Conservation (phyloP, 2,113 vertebrate species). For the Upupa epops region DNA sequence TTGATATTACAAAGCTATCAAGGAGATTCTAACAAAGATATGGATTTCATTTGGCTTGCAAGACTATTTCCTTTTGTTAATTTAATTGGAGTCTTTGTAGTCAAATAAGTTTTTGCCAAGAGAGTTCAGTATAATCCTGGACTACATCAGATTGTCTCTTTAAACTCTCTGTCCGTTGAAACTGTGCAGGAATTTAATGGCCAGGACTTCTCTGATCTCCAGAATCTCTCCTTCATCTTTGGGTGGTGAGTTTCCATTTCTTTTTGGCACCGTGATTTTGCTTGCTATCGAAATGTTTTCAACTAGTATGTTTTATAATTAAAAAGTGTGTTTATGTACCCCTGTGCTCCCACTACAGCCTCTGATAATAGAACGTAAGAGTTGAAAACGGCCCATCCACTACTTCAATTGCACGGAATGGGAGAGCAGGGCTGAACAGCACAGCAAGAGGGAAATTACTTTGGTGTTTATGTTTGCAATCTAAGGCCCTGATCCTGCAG, state of each 20-base stretch:
- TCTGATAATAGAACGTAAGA: slow-evolving; percentile 17
- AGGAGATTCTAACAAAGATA: background rate
- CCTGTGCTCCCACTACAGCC: slow-evolving; percentile 41
- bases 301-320: slow-evolving; percentile 61
- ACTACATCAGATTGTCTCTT: background rate
- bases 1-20: background rate
- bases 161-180: background rate
- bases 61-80: background rate
- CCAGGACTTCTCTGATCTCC: background rate
- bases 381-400: slow-evolving; percentile 11
- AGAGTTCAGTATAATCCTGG: background rate
- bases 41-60: background rate
- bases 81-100: background rate
- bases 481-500: slow-evolving; percentile 39
- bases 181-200: background rate
- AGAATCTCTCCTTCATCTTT: background rate
- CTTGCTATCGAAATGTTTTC: slow-evolving; percentile 15
- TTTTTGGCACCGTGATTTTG: background rate
- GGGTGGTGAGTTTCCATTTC: background rate
- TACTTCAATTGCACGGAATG: slow-evolving; percentile 52
- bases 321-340: slow-evolving; percentile 55
- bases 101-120: background rate
- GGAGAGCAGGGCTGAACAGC: slow-evolving; percentile 40
- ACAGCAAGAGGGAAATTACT: slow-evolving; percentile 71
- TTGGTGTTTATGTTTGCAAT: slow-evolving; percentile 42